These are phyloP conservation scores for Leptopilina syphax DNA, from an alignment of 2,888 invertebrate genomes.

Conservation along the genomic window DNA sequence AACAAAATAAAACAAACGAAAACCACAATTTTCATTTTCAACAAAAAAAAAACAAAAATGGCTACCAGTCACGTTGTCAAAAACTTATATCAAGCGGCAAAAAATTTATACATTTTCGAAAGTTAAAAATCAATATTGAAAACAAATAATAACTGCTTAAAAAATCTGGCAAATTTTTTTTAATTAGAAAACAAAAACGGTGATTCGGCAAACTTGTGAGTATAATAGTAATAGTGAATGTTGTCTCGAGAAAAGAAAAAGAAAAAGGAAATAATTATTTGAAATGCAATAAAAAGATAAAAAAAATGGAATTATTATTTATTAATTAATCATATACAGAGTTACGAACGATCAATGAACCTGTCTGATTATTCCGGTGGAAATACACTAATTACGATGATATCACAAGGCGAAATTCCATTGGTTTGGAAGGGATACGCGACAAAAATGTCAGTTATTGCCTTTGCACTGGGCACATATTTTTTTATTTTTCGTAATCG, in stretches of 20 bases:
- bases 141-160: too few species aligned
- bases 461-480: conserved; percentile 52
- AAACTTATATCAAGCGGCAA: neutral
- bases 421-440: conserved; percentile 51
- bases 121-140: neutral
- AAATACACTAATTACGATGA: conserved; percentile 40
- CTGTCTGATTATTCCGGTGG: conserved; percentile 6
- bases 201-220: too few species aligned
- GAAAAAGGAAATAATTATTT: too few species aligned
- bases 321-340: neutral
- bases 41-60: neutral
- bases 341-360: conserved; percentile 25
- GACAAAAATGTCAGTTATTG: conserved; percentile 46
- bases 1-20: neutral
- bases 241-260: too few species aligned
- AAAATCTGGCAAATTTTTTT: too few species aligned
- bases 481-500: conserved; percentile 45
- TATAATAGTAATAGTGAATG: too few species aligned
- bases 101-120: neutral
- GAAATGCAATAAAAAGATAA: too few species aligned
- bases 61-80: neutral
- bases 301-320: too few species aligned
- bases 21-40: neutral
- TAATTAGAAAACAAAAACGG: too few species aligned
- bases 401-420: conserved; percentile 27